A percentile compares a stretch with the other conserved stretches of the same genome.
Conservation (phyloP, 2,113 vertebrate genomes). For the Actenoides lindsayi region DNA sequence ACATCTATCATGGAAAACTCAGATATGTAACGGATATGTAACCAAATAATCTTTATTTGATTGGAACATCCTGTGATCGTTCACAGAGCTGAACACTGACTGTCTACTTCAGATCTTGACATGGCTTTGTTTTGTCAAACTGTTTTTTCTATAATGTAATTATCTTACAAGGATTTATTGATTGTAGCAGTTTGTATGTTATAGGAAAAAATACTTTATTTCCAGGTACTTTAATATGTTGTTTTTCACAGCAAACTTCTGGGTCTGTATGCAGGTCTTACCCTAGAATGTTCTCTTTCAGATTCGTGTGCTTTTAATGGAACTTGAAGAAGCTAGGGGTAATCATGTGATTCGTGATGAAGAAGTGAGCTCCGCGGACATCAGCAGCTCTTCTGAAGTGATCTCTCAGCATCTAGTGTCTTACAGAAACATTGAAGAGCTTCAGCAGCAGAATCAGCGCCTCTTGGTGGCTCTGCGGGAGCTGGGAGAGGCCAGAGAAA, state of each 20-base stretch:
- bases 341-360: constrained; percentile 91
- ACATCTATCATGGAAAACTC: neutral
- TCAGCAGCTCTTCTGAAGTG: constrained; percentile 95
- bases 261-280: neutral
- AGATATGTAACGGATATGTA: rapidly evolving
- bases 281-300: constrained; percentile 27
- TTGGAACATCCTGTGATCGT: neutral
- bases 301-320: constrained; percentile 92
- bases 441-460: constrained; percentile 96
- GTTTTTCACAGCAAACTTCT: neutral
- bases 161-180: neutral
- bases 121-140: neutral
- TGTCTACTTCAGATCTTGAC: neutral
- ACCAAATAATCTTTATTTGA: neutral
- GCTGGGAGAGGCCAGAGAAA: constrained; percentile 89
- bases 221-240: neutral
- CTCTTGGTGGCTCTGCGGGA: constrained; percentile 91
- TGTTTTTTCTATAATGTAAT: neutral
- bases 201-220: neutral
- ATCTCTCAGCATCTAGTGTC: constrained; percentile 95
- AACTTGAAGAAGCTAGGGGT: constrained; percentile 95
- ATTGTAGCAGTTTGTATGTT: neutral
- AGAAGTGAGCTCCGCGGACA: constrained; percentile 87
- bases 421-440: constrained; percentile 92
- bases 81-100: neutral